These are phyloP conservation scores for Agapornis canus DNA, from an alignment of 2,797 vertebrate species.

Conservation along the genomic window DNA sequence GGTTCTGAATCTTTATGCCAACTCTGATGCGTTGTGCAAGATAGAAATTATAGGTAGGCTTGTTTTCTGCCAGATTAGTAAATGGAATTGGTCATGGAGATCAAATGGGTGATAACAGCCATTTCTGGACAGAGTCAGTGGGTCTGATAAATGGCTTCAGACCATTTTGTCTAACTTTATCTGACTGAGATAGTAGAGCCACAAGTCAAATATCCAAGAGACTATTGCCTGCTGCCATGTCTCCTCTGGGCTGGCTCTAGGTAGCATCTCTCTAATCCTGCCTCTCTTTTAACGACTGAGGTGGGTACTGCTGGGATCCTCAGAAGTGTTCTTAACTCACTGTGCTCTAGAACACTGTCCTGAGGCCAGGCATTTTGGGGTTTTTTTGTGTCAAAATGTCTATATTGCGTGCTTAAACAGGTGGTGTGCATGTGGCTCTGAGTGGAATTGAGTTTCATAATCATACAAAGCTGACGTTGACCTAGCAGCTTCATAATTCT, in stretches of 20 bases:
- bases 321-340: neutral
- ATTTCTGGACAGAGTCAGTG: neutral
- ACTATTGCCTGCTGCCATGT: fast-evolving
- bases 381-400: neutral
- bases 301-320: neutral
- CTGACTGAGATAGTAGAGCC: neutral
- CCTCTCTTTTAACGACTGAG: neutral
- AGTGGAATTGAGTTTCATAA: neutral
- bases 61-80: neutral
- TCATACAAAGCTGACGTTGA: neutral
- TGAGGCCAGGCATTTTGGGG: neutral
- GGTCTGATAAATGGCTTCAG: neutral
- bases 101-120: neutral
- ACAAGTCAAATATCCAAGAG: neutral
- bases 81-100: neutral
- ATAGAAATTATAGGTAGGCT: neutral
- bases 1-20: neutral
- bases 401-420: neutral
- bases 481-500: neutral
- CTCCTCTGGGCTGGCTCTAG: neutral
- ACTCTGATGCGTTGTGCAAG: neutral
- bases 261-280: neutral
- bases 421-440: neutral
- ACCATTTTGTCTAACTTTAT: neutral
- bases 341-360: neutral